These are phyloP conservation scores for Julus scandinavius DNA, from an alignment of 2,888 invertebrate genomes.

Conservation along the genomic window DNA sequence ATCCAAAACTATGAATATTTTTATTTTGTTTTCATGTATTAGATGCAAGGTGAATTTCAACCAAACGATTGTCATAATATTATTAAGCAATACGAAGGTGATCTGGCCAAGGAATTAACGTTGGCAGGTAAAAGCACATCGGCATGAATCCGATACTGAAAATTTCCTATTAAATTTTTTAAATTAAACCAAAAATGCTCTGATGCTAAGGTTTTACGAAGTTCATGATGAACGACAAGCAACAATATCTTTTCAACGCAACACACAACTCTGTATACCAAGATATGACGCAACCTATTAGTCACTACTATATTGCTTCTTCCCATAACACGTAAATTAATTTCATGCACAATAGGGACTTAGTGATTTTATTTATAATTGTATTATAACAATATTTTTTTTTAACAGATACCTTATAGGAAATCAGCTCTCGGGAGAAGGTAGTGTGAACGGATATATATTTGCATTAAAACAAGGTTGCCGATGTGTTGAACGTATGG, in stretches of 20 bases:
- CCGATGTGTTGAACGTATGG: constrained; percentile 72
- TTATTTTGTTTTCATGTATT: neutral
- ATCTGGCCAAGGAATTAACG: constrained; percentile 17
- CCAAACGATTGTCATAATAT: neutral
- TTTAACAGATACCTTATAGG: constrained; percentile 70
- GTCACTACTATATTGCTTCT: constrained; percentile 72
- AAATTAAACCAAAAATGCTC: neutral
- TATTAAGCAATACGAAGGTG: neutral
- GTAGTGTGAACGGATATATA: constrained; percentile 73
- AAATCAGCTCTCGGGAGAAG: constrained; percentile 72
- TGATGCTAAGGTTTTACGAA: constrained; percentile 66
- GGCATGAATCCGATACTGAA: no score
- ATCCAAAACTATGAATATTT: no score
- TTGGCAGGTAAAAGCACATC: neutral
- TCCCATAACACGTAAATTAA: constrained; percentile 73
- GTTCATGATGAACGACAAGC: constrained; percentile 67
- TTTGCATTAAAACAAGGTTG: constrained; percentile 71
- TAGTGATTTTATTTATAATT: no score
- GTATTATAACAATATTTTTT: no score
- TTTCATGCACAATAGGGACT: no score
- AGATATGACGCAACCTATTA: constrained; percentile 72
- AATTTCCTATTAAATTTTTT: no score
- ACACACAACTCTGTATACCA: constrained; percentile 69
- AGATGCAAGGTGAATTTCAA: neutral
- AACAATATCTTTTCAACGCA: constrained; percentile 68